Conservation (phyloP, 2,888 invertebrate genomes). For the Ptilodon capucinus region DNA sequence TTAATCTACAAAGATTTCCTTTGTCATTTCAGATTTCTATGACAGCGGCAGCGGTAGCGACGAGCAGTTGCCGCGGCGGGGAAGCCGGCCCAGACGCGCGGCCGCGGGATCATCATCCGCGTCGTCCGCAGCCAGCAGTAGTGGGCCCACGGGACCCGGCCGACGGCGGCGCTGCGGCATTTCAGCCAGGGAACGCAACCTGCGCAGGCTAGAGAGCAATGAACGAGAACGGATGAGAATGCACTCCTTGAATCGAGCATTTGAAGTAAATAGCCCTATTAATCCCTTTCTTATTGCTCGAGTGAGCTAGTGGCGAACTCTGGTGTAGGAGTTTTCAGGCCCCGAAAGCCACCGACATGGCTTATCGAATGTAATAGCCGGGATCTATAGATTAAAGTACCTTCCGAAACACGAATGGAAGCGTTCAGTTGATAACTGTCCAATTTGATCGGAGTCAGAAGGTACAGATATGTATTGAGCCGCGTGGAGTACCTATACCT, state of each 20-base stretch:
- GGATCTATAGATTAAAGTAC: too few relatives aligned
- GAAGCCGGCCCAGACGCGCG: conserved; percentile 54
- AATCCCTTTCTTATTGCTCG: background rate
- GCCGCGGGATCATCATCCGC: conserved; percentile 59
- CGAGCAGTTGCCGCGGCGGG: conserved; percentile 53
- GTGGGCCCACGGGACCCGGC: conserved; percentile 53
- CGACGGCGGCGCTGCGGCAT: conserved; percentile 89
- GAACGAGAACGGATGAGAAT: conserved; percentile 95
- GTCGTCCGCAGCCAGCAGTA: conserved; percentile 39
- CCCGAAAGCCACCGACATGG: too few relatives aligned
- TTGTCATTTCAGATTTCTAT: conserved; percentile 58
- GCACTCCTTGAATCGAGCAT: conserved; percentile 96
- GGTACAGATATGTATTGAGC: too few relatives aligned
- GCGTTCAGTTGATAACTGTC: too few relatives aligned
- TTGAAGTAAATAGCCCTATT: conserved; percentile 84
- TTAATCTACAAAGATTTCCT: background rate
- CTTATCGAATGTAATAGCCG: too few relatives aligned
- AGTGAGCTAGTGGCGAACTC: too few relatives aligned
- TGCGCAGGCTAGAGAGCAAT: conserved; percentile 94
- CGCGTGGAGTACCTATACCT: too few relatives aligned
- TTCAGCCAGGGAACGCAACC: conserved; percentile 92
- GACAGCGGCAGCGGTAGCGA: conserved; percentile 72
- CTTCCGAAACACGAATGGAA: too few relatives aligned
- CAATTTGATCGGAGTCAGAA: too few relatives aligned
- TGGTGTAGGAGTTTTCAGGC: too few relatives aligned